Evolutionary conservation across 2,797 vertebrate genomes (phyloP), one percentile per base, ranked within the genome.

Genomic region (Emys orbicularis): DNA sequence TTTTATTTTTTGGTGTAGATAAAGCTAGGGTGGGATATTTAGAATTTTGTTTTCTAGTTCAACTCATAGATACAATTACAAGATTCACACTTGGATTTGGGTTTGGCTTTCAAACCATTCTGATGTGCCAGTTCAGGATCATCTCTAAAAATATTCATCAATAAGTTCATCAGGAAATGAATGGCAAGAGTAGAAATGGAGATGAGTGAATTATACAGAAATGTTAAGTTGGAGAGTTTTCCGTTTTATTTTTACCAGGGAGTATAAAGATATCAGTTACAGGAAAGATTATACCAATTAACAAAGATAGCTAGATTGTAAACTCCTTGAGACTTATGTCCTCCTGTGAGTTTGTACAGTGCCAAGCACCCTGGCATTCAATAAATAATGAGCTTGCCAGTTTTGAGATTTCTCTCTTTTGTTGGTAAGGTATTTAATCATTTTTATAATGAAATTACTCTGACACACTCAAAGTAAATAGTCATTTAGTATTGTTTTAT

Each of bases 351-450:
- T 6, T 8, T 79, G 9, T 6, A 5, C 5, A 21, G 56, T n/a
- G 81, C 21, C 3, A 68, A 84, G 65, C 25, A 50, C 12, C 47
- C 0, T 74, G 34, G 59, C 88, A 86, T 87, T 54, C 53, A 87
- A 72, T 1, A 83, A 23, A 47, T 61, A 59, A 90, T 80, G 37
- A 91, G 91, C 85, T 5, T 3, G 76, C 27, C 86, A 88, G 89
- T n/a, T 76, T 83, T 41, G 3, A 25, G 89, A 95, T 93, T 86
- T 84, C 47, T 84, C 93, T 34, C 84, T 19, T 41, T 77, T 83
- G 91, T 72, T 21, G 96, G 96, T 41, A 72, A 72, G 21, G 21
- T 97, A 97, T 96, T 97, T 88, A 86, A 94, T 84, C 59, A 59
- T 41, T 29, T 83, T 84, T 18, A 85, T 49, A 49, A 77, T 49